Conservation (phyloP, 2,888 invertebrate genomes). For the Sisyra terminalis region DNA sequence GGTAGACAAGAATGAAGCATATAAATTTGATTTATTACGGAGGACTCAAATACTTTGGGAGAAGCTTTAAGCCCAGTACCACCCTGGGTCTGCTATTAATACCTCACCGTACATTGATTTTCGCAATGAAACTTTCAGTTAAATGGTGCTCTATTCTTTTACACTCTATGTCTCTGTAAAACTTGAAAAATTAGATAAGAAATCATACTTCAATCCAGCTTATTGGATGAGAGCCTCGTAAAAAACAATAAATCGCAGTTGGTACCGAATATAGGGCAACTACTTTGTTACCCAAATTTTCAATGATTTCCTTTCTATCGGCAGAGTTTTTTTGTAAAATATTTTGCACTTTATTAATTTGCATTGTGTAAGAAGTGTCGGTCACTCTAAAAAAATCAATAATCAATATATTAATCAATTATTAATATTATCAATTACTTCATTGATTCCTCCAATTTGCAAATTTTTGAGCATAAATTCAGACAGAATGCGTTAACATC, state of each 20-base stretch:
- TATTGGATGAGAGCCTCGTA: conserved; percentile 25
- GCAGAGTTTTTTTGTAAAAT: conserved; percentile 28
- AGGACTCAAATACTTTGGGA: too few relatives aligned
- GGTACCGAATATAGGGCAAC: conserved; percentile 53
- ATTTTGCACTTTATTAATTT: conserved; percentile 32
- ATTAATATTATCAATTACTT: conserved; percentile 10
- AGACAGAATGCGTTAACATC: conserved; percentile 32
- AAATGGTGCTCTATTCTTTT: too few relatives aligned
- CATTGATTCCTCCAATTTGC: conserved; percentile 28
- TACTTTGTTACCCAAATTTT: conserved; percentile 39
- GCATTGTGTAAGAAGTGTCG: conserved; percentile 13
- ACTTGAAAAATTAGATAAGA: too few relatives aligned
- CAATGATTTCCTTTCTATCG: conserved; percentile 31
- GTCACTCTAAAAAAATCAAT: too few relatives aligned
- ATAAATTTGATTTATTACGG: too few relatives aligned
- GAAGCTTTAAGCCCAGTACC: too few relatives aligned
- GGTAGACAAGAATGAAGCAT: too few relatives aligned
- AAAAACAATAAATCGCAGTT: conserved; percentile 52
- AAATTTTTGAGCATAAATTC: conserved; percentile 34
- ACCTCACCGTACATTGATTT: too few relatives aligned
- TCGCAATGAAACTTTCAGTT: too few relatives aligned
- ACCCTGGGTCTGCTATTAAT: too few relatives aligned
- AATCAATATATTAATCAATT: too few relatives aligned
- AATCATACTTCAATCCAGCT: neutral
- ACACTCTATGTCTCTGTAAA: too few relatives aligned